phyloP scores from a whole-genome alignment of 2,888 invertebrate species.

The Hemicrepidius hirtus region DNA sequence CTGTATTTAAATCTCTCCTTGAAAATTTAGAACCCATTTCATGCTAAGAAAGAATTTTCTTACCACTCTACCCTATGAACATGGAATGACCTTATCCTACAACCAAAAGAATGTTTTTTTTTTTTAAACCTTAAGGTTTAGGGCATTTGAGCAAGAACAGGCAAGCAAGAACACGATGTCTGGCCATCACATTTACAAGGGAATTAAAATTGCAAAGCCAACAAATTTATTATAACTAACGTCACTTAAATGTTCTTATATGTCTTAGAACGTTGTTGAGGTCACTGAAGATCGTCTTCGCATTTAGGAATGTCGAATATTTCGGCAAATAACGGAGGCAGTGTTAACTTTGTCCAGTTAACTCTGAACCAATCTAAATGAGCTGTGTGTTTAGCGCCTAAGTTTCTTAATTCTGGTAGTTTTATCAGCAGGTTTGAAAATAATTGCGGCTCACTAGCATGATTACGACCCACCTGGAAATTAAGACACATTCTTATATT shows the following conservation, averaged over 20 bases:
- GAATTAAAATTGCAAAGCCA: conserved; percentile 53
- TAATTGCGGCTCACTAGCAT: conserved; percentile 76
- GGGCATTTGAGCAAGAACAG: conserved; percentile 52
- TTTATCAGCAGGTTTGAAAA: conserved; percentile 75
- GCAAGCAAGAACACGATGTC: conserved; percentile 47
- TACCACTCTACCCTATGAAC: conserved; percentile 2
- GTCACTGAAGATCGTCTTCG: conserved; percentile 79
- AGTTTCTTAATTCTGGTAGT: conserved; percentile 85
- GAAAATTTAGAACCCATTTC: neutral
- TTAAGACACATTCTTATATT: conserved; percentile 44
- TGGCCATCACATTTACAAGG: conserved; percentile 49
- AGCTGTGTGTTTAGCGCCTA: conserved; percentile 89
- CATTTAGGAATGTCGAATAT: conserved; percentile 96
- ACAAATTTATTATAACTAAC: conserved; percentile 38
- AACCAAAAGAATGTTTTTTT: conserved; percentile 6
- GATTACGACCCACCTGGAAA: conserved; percentile 76
- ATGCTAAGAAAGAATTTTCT: neutral
- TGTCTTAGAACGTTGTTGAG: conserved; percentile 5
- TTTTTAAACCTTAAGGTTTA: conserved; percentile 12
- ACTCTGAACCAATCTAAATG: conserved; percentile 93
- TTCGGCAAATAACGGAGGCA: conserved; percentile 96
- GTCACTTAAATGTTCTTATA: conserved; percentile 30
- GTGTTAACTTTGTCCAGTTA: conserved; percentile 88
- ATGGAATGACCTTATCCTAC: conserved; percentile 23
- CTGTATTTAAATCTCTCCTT: conserved; percentile 14